A percentile compares a stretch with the other conserved stretches of the same genome.
Conservation (phyloP, 2,113 vertebrate species). For the Agelaius phoeniceus region DNA sequence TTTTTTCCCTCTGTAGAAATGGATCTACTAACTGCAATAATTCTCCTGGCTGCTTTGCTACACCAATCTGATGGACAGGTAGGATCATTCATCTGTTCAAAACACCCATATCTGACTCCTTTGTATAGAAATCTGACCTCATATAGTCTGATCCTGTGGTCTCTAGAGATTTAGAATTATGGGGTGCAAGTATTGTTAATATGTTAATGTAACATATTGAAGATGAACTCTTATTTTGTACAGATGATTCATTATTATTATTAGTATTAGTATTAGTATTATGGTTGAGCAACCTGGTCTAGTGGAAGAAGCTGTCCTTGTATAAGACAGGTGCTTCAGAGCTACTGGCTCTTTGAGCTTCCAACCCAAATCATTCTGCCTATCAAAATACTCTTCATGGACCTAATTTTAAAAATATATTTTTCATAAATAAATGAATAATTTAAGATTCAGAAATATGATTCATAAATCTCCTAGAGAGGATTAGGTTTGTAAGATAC, state of each 20-base stretch:
- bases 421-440: not conserved
- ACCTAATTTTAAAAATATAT: not conserved
- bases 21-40: not conserved
- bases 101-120: not conserved
- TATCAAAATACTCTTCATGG: not conserved
- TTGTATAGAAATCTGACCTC: not conserved
- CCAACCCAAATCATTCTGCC: not conserved
- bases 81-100: not conserved
- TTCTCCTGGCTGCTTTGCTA: constrained; percentile 27
- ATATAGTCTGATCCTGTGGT: not conserved
- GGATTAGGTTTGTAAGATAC: not conserved
- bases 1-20: not conserved
- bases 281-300: not conserved
- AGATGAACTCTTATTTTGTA: not conserved
- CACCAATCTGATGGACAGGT: constrained; percentile 25
- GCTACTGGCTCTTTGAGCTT: not conserved
- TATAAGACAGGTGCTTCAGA: not conserved
- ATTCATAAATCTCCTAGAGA: not conserved
- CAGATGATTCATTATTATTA: too few relatives aligned
- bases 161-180: not conserved
- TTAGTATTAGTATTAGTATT: too few relatives aligned
- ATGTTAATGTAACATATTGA: not conserved
- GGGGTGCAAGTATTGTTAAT: not conserved
- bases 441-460: not conserved
- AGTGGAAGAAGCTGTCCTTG: not conserved